These are phyloP conservation scores for Podilymbus podiceps DNA, from an alignment of 2,113 vertebrate genomes.

Conservation along the genomic window DNA sequence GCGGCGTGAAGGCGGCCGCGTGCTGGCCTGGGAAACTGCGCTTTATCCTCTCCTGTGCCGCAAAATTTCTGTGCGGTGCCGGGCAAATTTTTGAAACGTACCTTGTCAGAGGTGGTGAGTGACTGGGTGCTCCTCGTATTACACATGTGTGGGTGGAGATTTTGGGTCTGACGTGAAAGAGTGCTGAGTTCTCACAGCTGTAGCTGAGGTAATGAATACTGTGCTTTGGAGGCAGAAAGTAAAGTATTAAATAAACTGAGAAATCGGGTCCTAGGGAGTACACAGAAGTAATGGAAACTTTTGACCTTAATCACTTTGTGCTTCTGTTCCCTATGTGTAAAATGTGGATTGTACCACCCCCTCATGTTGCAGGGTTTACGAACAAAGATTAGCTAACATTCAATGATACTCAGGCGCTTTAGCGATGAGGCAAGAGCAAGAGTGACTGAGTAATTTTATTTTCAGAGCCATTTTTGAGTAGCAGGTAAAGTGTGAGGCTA, in stretches of 20 bases:
- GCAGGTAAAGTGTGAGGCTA: not conserved
- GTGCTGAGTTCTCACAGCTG: slow-evolving; percentile 25
- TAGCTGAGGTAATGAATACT: not conserved
- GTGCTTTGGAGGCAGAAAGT: slow-evolving; percentile 22
- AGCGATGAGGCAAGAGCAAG: not conserved
- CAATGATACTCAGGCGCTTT: not conserved
- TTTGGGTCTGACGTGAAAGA: not conserved
- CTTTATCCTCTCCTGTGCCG: not conserved
- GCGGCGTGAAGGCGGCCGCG: not conserved
- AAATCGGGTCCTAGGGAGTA: not conserved
- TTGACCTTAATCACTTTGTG: slow-evolving; percentile 35
- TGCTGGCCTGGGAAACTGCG: not conserved
- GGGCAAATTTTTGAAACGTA: slow-evolving; percentile 28
- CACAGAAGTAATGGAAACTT: slow-evolving; percentile 54
- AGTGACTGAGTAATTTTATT: not conserved
- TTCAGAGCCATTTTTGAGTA: not conserved
- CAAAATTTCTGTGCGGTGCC: slow-evolving; percentile 28
- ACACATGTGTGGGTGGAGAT: not conserved
- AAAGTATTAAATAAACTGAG: slow-evolving; percentile 19
- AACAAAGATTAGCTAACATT: not conserved
- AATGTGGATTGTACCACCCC: slow-evolving; percentile 39
- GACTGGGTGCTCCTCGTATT: not conserved
- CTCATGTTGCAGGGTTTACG: not conserved
- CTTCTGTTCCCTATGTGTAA: slow-evolving; percentile 35
- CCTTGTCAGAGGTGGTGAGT: not conserved